Evolutionary conservation across 1,140 invertebrate species (phyloP).

Genomic region (Atta texana): DNA sequence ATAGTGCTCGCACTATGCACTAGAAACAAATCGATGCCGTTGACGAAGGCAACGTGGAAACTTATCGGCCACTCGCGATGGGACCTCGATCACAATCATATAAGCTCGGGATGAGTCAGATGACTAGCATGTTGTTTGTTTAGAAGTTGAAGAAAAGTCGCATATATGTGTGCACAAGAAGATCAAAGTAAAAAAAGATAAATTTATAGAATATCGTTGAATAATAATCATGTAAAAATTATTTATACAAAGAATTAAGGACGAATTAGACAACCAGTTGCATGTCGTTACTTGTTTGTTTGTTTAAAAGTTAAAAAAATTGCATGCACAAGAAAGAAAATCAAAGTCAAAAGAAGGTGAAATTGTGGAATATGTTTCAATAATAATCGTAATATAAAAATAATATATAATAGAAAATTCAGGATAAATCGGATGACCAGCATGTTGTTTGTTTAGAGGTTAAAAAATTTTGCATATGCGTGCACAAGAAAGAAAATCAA

Average conservation of each 20-base stretch:
- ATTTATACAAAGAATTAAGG: constrained; percentile 42
- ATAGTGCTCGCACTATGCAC: constrained; percentile 57
- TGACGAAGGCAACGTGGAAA: constrained; percentile 59
- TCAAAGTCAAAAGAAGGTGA: background rate
- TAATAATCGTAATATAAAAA: background rate
- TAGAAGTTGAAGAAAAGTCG: constrained; percentile 15
- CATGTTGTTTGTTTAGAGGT: constrained; percentile 30
- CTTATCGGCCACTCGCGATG: constrained; percentile 53
- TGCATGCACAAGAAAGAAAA: background rate
- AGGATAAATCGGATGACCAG: constrained; percentile 63
- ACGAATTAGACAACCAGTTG: constrained; percentile 60
- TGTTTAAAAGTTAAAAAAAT: constrained; percentile 34
- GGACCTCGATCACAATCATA: constrained; percentile 68
- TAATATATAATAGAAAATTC: constrained; percentile 35
- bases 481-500: background rate
- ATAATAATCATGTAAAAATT: constrained; percentile 3
- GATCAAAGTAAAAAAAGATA: background rate
- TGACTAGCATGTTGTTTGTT: constrained; percentile 42
- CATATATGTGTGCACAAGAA: background rate
- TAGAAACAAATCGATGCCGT: constrained; percentile 72
- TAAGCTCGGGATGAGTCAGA: constrained; percentile 64
- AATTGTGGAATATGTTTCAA: background rate
- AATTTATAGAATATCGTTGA: background rate
- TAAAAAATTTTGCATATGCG: background rate
- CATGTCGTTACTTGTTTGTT: background rate